phyloP scores from a whole-genome alignment of 2,797 vertebrate species.

The Cryptoprocta ferox region DNA sequence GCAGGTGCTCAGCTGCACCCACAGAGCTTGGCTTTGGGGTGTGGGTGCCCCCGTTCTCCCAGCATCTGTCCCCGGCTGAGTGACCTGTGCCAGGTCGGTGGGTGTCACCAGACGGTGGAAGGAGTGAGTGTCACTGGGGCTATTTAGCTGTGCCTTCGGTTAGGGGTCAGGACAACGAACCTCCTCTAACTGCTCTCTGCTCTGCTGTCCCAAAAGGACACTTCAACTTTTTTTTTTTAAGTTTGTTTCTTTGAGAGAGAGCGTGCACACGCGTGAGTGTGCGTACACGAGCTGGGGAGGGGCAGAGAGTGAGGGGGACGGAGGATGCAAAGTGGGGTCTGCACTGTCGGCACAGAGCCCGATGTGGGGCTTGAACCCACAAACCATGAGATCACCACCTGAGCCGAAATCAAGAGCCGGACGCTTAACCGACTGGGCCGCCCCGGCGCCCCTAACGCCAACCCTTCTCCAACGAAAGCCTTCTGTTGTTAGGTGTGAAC shows the following conservation, averaged over 20 bases:
- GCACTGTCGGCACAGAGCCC: no score
- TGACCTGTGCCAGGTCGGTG: neutral
- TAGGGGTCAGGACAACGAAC: neutral
- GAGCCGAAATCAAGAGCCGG: no score
- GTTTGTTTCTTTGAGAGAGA: no score
- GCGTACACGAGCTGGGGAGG: no score
- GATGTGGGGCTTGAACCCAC: no score
- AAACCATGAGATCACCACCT: no score
- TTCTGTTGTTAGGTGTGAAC: neutral
- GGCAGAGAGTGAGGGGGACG: no score
- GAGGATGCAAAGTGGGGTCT: no score
- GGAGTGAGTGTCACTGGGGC: neutral
- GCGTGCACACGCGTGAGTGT: no score
- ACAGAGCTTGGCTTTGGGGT: neutral
- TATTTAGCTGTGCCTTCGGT: rapidly evolving
- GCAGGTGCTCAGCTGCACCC: neutral
- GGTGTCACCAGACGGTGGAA: neutral
- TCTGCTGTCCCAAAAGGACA: neutral
- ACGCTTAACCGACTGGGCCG: no score
- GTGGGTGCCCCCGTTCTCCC: neutral
- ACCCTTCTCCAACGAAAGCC: neutral
- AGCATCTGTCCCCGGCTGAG: neutral
- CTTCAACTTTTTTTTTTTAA: neutral
- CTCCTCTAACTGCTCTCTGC: neutral
- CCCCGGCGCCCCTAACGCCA: no score